phyloP scores from a whole-genome alignment of 2,113 vertebrate genomes.

The Peucedramus taeniatus region DNA sequence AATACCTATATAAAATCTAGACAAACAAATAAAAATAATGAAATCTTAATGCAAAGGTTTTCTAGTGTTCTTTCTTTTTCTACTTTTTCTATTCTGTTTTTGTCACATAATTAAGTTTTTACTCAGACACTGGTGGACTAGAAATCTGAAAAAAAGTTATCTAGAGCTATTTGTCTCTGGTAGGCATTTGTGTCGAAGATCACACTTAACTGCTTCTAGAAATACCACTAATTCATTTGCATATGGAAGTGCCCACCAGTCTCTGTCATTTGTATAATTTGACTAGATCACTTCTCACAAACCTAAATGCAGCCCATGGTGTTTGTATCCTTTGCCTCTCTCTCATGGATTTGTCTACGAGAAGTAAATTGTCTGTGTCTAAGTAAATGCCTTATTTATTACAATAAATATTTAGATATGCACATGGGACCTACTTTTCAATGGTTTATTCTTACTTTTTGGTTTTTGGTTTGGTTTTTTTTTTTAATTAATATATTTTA shows the following conservation, averaged over 20 bases:
- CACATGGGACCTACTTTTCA: not conserved
- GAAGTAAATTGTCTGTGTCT: too few relatives aligned
- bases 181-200: not conserved
- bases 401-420: not conserved
- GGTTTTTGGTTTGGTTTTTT: rapidly evolving
- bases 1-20: not conserved
- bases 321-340: not conserved
- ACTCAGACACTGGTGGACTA: not conserved
- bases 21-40: not conserved
- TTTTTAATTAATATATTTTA: not conserved
- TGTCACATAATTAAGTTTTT: not conserved
- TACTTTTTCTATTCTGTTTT: not conserved
- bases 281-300: not conserved
- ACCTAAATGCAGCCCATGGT: not conserved
- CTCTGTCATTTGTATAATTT: not conserved
- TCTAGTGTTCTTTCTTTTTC: not conserved
- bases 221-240: not conserved
- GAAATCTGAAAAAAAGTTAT: not conserved
- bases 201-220: not conserved
- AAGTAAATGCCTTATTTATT: not conserved
- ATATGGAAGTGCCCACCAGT: not conserved
- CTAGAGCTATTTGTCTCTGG: not conserved
- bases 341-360: not conserved
- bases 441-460: not conserved
- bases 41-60: not conserved